Percentiles rank a stretch among this genome's conserved stretches.
Evolutionary conservation across 2,113 vertebrate genomes (phyloP).

Genomic region (Rattus rattus): DNA sequence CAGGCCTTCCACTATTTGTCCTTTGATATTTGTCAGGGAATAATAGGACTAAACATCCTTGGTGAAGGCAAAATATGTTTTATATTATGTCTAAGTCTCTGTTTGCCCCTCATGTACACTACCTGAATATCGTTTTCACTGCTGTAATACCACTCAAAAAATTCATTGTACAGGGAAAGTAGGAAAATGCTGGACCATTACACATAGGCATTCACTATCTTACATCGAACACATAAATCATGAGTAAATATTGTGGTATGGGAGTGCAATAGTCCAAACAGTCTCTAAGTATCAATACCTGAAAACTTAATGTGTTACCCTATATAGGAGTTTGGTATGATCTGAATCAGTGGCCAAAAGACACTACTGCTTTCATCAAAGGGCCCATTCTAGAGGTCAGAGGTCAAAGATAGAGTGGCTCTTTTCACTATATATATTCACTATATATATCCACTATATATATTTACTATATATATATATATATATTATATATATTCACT

Average conservation of each 20-base stretch:
- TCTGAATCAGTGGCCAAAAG: not conserved
- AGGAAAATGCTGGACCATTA: not conserved
- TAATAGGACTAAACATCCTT: not conserved
- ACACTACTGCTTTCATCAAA: not conserved
- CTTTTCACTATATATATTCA: not conserved
- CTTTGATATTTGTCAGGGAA: not conserved
- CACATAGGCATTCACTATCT: not conserved
- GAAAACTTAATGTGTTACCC: not conserved
- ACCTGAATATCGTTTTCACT: not conserved
- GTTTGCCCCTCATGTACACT: not conserved
- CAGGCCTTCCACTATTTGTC: not conserved
- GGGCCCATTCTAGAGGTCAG: not conserved
- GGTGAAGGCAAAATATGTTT: not conserved
- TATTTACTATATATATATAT: not conserved
- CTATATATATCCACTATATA: not conserved
- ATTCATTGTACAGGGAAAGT: not conserved
- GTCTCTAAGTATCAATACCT: not conserved
- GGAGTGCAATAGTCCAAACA: not conserved
- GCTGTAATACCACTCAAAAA: not conserved
- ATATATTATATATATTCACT: not conserved
- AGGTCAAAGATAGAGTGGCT: not conserved
- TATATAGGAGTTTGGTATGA: not conserved
- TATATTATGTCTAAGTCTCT: not conserved
- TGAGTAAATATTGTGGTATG: constrained; percentile 5
- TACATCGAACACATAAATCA: not conserved